Percentiles rank a stretch among this genome's conserved stretches.
Evolutionary conservation across 2,113 vertebrate genomes (phyloP).

Genomic region (Microtus ochrogaster): DNA sequence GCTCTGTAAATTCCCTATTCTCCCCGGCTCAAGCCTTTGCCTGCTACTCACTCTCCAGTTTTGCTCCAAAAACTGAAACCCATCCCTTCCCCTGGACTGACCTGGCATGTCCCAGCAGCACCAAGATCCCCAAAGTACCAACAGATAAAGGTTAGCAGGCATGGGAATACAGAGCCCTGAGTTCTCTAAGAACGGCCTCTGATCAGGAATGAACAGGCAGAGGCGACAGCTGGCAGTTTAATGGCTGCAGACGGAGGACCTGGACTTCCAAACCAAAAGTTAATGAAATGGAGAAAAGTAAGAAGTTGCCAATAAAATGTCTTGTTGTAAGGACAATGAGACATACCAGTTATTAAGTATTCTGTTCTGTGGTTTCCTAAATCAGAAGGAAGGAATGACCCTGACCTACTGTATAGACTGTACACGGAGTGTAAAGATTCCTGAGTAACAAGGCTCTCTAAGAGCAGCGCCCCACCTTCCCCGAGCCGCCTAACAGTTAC

Average conservation of each 20-base stretch:
- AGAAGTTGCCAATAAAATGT: neutral
- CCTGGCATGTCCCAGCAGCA: neutral
- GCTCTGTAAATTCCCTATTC: neutral
- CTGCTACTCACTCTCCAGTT: neutral
- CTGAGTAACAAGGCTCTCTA: neutral
- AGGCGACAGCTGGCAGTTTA: neutral
- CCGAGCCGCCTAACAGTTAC: neutral
- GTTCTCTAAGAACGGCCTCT: neutral
- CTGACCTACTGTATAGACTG: neutral
- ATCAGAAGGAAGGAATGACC: neutral
- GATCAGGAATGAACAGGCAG: neutral
- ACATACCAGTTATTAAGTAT: neutral
- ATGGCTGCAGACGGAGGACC: neutral
- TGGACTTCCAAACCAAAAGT: constrained; percentile 19
- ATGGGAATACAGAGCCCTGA: neutral
- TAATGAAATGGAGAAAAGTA: constrained; percentile 1
- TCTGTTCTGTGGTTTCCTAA: constrained; percentile 15
- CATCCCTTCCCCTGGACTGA: neutral
- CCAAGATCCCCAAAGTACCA: neutral
- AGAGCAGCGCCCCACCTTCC: neutral
- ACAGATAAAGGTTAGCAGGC: neutral
- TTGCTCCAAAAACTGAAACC: neutral
- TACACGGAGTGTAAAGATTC: neutral
- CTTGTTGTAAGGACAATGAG: neutral
- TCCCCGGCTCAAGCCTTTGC: neutral